Conservation (phyloP, 2,797 vertebrate species). For the Clarias fuscus region DNA sequence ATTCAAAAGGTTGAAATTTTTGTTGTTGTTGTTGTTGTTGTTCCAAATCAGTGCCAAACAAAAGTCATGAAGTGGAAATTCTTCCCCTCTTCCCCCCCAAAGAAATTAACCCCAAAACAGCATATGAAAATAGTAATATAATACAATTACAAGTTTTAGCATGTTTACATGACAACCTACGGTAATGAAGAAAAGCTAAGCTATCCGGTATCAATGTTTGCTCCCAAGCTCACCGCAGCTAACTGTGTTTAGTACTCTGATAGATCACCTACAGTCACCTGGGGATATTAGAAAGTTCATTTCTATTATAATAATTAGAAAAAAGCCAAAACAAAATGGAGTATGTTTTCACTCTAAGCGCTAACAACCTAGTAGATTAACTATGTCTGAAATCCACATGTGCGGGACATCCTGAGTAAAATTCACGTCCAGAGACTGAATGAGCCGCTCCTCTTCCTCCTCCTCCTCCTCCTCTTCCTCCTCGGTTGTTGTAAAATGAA, state of each 20-base stretch:
- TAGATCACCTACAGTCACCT: neutral
- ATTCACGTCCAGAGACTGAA: neutral
- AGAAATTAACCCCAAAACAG: neutral
- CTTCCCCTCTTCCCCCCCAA: neutral
- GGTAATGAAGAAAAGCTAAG: neutral
- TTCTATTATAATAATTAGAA: neutral
- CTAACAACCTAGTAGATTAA: neutral
- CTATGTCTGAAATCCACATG: neutral
- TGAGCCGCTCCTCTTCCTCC: neutral
- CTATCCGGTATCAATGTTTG: neutral
- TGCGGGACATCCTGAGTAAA: neutral
- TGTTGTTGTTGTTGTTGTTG: neutral
- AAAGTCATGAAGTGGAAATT: neutral
- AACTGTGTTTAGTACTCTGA: neutral
- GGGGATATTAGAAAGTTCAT: neutral
- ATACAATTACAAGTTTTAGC: too few species aligned
- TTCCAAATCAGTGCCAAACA: neutral
- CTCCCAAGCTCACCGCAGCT: neutral
- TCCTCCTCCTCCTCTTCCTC: neutral
- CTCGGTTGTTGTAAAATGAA: conserved; percentile 12
- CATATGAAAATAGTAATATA: neutral
- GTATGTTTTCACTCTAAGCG: too few species aligned
- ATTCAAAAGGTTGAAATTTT: neutral
- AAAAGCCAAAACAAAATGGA: neutral
- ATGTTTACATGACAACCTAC: neutral